Evolutionary conservation across 2,797 vertebrate genomes (phyloP).

Genomic region (Molossus alvarezi): DNA sequence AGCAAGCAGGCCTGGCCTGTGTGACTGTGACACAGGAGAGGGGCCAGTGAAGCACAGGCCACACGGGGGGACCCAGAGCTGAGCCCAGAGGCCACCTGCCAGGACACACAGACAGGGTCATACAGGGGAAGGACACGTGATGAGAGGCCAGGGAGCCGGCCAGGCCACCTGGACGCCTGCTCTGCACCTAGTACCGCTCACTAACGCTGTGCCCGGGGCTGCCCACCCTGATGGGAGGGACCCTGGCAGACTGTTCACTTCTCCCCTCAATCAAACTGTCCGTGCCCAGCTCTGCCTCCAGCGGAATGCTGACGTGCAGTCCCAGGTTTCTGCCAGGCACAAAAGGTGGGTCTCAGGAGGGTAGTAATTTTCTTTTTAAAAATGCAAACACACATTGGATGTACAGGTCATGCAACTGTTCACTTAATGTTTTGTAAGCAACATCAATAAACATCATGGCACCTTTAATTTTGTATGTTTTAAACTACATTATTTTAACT

Average conservation of each 20-base stretch:
- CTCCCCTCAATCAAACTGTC: not conserved
- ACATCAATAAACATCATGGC: not conserved
- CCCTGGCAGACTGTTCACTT: not conserved
- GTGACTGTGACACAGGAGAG: not conserved
- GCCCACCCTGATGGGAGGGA: not conserved
- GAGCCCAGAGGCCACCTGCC: not conserved
- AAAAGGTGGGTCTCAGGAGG: fast-evolving
- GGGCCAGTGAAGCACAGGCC: not conserved
- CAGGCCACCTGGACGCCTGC: not conserved
- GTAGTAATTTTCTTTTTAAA: not conserved
- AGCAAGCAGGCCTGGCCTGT: too few relatives aligned
- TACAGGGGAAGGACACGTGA: too few relatives aligned
- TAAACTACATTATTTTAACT: not conserved
- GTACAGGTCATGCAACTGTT: too few relatives aligned
- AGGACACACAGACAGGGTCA: not conserved
- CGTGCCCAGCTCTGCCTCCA: fast-evolving
- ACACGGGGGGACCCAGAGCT: too few relatives aligned
- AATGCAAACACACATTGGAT: not conserved
- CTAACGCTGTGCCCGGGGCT: not conserved
- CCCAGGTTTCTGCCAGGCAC: too few relatives aligned
- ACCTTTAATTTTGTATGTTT: not conserved
- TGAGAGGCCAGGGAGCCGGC: not conserved
- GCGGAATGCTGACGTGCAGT: too few relatives aligned
- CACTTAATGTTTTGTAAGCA: not conserved
- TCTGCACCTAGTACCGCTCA: not conserved